A percentile compares a stretch with the other conserved stretches of the same genome.
These are phyloP conservation scores for Anthoscopus minutus DNA, from an alignment of 2,113 vertebrate genomes.

Conservation along the genomic window DNA sequence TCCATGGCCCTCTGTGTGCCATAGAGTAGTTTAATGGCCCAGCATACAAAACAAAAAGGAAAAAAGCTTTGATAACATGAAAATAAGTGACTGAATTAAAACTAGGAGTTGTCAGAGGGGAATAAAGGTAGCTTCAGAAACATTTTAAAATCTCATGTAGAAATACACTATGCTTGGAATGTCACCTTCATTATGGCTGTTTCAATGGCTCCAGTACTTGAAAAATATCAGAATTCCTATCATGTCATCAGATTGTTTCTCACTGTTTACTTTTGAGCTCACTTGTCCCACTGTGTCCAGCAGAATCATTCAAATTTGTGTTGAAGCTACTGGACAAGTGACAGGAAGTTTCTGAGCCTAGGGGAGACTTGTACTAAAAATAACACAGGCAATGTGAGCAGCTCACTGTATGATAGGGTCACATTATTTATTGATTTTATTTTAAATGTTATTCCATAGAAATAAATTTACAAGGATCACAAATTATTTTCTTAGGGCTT, in stretches of 20 bases:
- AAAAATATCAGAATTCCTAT: not conserved
- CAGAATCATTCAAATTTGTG: conserved; percentile 30
- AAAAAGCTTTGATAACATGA: not conserved
- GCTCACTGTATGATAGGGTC: not conserved
- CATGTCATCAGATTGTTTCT: not conserved
- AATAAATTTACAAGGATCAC: not conserved
- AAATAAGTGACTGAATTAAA: not conserved
- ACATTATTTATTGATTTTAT: conserved; percentile 50
- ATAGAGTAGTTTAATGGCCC: not conserved
- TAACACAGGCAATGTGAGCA: not conserved
- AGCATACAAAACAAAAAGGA: not conserved
- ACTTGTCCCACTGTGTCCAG: not conserved
- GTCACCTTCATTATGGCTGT: not conserved
- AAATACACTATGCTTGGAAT: not conserved
- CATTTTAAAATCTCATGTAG: not conserved
- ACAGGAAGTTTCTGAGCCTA: not conserved
- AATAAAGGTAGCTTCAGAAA: not conserved
- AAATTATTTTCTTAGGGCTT: not conserved
- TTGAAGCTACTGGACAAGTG: not conserved
- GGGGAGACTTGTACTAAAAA: not conserved
- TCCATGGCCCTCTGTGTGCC: fast-evolving
- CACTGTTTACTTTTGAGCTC: conserved; percentile 1
- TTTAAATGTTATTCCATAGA: not conserved
- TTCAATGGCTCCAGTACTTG: not conserved
- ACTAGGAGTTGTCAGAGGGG: not conserved